These are phyloP conservation scores for Zaprionus tsacasi DNA, from an alignment of 1,140 invertebrate genomes.

Conservation along the genomic window DNA sequence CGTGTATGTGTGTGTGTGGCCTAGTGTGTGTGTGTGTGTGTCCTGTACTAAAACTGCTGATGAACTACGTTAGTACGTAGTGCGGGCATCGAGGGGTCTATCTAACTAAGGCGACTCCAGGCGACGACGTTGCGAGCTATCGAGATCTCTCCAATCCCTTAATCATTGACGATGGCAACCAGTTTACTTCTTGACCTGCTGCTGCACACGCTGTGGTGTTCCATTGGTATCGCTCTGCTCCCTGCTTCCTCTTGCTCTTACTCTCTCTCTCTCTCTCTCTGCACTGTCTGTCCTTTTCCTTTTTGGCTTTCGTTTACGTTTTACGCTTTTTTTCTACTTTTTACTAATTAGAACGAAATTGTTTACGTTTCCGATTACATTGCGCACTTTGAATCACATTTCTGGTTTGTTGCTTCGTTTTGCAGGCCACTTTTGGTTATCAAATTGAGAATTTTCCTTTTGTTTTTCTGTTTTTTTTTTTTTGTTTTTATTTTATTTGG, in stretches of 20 bases:
- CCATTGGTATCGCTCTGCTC: slow-evolving; percentile 61
- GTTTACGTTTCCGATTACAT: slow-evolving; percentile 65
- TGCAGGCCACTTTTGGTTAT: slow-evolving; percentile 79
- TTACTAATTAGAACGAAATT: slow-evolving; percentile 45
- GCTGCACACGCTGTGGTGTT: slow-evolving; percentile 61
- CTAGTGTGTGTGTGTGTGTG: slow-evolving; percentile 33
- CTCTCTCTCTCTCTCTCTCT: background rate
- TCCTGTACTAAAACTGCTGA: slow-evolving; percentile 40
- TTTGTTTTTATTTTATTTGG: slow-evolving; percentile 28
- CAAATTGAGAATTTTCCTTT: slow-evolving; percentile 21
- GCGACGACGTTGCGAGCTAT: slow-evolving; percentile 30
- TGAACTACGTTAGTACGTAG: slow-evolving; percentile 46
- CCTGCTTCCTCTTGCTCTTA: background rate
- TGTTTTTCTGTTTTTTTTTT: slow-evolving; percentile 19
- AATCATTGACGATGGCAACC: slow-evolving; percentile 74
- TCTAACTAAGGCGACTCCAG: slow-evolving; percentile 62
- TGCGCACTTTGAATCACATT: slow-evolving; percentile 78
- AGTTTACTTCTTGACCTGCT: slow-evolving; percentile 62
- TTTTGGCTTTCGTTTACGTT: slow-evolving; percentile 28
- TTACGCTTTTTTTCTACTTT: slow-evolving; percentile 22
- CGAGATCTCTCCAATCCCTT: slow-evolving; percentile 43
- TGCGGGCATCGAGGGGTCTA: slow-evolving; percentile 50
- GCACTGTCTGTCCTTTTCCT: background rate
- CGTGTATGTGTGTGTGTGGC: slow-evolving; percentile 3
- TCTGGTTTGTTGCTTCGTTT: slow-evolving; percentile 63